Base-by-base conservation (phyloP, 2,797 vertebrate species). In the Falco columbarius region DNA sequence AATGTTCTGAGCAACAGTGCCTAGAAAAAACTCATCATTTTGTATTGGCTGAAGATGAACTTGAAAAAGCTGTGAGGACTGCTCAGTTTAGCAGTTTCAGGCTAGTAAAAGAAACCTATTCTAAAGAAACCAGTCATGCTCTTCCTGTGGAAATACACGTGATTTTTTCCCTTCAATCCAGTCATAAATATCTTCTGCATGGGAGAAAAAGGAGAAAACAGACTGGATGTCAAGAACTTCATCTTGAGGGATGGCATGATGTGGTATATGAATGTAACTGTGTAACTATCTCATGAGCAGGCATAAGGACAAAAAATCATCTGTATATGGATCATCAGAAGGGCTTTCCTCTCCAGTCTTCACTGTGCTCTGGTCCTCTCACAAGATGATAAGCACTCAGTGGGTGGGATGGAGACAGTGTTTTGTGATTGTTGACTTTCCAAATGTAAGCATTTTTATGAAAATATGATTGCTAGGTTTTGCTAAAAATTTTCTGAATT, bases 1-100 rank as follows among this genome's bases (percentile, higher is more conserved):
- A 97, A 97, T 95, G 94, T 59, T 85, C 84, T 17, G 8, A 85
- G 83, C 90, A 89, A 38, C 44, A 67, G 62, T 20, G 7, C 66
- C 86, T 81, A 97, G 72, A 93, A 92, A 90, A 94, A 91, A 20
- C 68, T 66, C 5, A 8, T 72, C 27, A 36, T 30, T 65, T 91
- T n/a, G 55, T 76, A 89, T 2, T 19, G 58, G 72, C 66, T 91
- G 76, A 90, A 86, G 71, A 91, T 55, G 56, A 88, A 56, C 73
- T 38, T 68, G 62, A 12, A 75, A 76, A 91, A 76, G 34, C 61
- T 77, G 47, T 62, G 58, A 93, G 68, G 42, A 38, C 30, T 55
- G 20, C 47, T 81, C 54, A 93, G 36, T 30, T 84, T 66, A 63
- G 40, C 42, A 52, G 38, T 52, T 62, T 13, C 12, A 73, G 47